phyloP scores from a whole-genome alignment of 2,113 vertebrate species.

The Notiomystis cincta region DNA sequence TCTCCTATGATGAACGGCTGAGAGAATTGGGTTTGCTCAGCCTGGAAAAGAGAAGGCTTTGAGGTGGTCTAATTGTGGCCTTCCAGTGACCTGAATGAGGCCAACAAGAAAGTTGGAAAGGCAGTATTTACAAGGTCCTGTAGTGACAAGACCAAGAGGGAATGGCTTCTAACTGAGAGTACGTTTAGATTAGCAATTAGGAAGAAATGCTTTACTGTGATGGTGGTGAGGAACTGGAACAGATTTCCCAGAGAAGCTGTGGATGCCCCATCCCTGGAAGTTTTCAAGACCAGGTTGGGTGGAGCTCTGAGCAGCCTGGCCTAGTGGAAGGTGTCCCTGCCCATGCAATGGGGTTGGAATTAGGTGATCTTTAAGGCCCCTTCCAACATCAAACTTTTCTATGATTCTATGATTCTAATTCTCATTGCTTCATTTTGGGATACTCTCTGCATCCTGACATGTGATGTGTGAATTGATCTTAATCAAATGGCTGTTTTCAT shows the following conservation, averaged over 20 bases:
- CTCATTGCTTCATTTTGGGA: not conserved
- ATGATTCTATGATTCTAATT: not conserved
- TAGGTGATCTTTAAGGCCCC: not conserved
- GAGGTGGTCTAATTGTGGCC: too few species aligned
- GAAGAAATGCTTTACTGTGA: not conserved
- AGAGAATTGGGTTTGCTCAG: not conserved
- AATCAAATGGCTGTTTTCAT: not conserved
- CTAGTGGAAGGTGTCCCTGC: not conserved
- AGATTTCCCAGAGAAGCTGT: not conserved
- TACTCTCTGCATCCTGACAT: not conserved
- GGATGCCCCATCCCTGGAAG: not conserved
- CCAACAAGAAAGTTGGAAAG: not conserved
- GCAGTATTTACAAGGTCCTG: not conserved
- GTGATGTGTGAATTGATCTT: not conserved
- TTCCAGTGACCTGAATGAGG: not conserved
- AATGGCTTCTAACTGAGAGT: not conserved
- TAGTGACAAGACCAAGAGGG: not conserved
- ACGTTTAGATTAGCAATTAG: not conserved
- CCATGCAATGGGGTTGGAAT: not conserved
- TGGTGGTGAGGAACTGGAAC: accelerated
- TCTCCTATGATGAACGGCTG: not conserved
- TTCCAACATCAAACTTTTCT: not conserved
- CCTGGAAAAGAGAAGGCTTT: not conserved
- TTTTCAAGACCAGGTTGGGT: accelerated
- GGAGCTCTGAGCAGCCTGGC: not conserved